phyloP scores from a whole-genome alignment of 2,113 vertebrate genomes.

The Crypturellus undulatus region DNA sequence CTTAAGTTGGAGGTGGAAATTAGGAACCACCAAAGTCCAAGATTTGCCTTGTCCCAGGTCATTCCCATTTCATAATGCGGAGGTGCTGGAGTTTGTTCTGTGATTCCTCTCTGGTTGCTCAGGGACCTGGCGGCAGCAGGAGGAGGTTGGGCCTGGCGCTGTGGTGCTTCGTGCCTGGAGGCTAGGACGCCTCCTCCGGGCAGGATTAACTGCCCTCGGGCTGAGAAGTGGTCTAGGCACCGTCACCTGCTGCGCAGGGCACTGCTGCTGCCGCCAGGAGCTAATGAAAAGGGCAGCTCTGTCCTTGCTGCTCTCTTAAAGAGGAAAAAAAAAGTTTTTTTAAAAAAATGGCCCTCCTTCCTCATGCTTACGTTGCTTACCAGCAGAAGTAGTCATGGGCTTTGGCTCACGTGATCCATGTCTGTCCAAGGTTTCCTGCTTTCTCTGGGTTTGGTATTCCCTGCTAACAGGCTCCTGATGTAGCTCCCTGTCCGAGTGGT shows the following conservation, averaged over 20 bases:
- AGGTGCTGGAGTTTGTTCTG: neutral
- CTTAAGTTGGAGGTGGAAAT: neutral
- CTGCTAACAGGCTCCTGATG: neutral
- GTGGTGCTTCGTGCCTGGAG: neutral
- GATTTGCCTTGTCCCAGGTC: neutral
- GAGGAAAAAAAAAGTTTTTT: too few relatives aligned
- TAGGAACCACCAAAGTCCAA: neutral
- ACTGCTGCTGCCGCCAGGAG: neutral
- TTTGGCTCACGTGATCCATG: neutral
- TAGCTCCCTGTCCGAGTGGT: neutral
- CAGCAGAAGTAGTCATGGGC: neutral
- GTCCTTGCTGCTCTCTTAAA: neutral
- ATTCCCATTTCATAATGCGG: neutral
- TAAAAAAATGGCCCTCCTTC: too few relatives aligned
- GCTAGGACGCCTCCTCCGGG: neutral
- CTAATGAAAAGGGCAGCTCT: neutral
- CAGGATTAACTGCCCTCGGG: slow-evolving; percentile 29
- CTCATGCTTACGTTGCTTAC: neutral
- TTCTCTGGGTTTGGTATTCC: neutral
- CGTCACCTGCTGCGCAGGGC: slow-evolving; percentile 16
- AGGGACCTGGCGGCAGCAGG: neutral
- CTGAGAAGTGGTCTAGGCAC: slow-evolving; percentile 22
- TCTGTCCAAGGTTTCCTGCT: neutral
- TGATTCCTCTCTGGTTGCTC: neutral
- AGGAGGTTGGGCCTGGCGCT: slow-evolving; percentile 9